Evolutionary conservation across 2,113 vertebrate species (phyloP), one percentile per base, ranked within the genome.

Genomic region (Poecile atricapillus): DNA sequence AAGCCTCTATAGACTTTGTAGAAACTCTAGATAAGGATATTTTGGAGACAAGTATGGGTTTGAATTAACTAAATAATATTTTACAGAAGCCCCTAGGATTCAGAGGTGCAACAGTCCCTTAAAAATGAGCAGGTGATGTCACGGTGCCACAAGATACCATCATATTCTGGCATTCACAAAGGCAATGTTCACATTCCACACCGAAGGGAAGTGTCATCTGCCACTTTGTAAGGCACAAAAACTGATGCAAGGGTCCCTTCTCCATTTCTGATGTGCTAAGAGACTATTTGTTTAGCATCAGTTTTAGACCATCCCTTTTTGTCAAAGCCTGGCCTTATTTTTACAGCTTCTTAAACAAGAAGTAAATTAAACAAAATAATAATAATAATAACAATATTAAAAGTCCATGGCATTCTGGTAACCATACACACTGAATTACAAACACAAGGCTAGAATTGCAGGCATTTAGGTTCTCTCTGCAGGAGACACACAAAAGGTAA

Each of bases 21-120:
- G 92, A 96, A 97, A 83, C 25, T 73, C 43, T 89, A 84, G 64
- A 89, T 44, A 83, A 84, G 31, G 41, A n/a, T 78, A 88, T 75
- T 81, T 71, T 83, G 33, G 37, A 84, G 44, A 86, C 19, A 59
- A 23, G 43, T 52, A 44, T 10, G 8, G 6, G 68, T 80, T 63
- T 9, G 1, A 86, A 89, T 71, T 68, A 90, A 65, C 43, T 20
- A 86, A 65, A 77, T 33, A 60, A n/a, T 55, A 75, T 78, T 83
- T 90, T 27, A 13, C 20, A 76, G 49, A 90, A 75, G 37, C 22
- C 60, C 30, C 43, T 44, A 64, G 33, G 31, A 43, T 71, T 83
- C 58, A 78, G 52, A 89, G 25, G 27, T 75, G 8, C 28, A 63
- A 78, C 15, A 67, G 30, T 47, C 76, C 52, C 49, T 83, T 89